Percentiles rank a stretch among this genome's conserved stretches.
Evolutionary conservation across 2,797 vertebrate species (phyloP).

Genomic region (Parauchenoglanis ngamensis): DNA sequence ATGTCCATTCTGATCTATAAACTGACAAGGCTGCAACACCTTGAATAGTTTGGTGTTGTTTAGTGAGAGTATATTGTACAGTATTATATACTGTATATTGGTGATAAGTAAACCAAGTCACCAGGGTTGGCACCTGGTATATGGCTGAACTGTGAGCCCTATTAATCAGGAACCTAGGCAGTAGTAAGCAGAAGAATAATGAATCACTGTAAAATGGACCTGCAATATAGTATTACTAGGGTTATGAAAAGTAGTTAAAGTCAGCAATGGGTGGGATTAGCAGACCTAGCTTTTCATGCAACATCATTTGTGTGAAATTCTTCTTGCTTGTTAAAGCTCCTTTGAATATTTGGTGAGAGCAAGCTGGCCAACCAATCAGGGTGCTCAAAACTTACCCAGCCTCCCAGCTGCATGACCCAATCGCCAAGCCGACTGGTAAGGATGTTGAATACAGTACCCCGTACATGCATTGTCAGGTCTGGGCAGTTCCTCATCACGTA

Average conservation of each 20-base stretch:
- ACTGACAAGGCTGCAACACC: background rate
- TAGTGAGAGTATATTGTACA: background rate
- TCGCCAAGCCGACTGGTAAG: constrained; percentile 57
- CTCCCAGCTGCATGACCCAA: constrained; percentile 71
- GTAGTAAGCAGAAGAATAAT: background rate
- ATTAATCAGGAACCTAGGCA: background rate
- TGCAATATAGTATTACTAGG: background rate
- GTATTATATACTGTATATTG: background rate
- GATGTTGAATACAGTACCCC: constrained; percentile 50
- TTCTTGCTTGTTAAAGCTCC: background rate
- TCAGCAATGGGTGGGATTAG: no score
- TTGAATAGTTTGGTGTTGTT: background rate
- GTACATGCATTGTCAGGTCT: constrained; percentile 48
- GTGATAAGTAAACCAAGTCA: background rate
- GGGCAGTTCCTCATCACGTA: constrained; percentile 65
- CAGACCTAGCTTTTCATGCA: background rate
- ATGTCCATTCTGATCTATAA: background rate
- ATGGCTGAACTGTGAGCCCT: background rate
- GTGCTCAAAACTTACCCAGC: constrained; percentile 71
- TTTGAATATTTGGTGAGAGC: background rate
- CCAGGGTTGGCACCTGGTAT: background rate
- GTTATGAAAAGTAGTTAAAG: background rate
- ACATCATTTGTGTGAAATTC: background rate
- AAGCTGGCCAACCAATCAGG: background rate
- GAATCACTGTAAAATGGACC: background rate